Base-by-base conservation (phyloP, 2,113 vertebrate species). In the Formicarius rufipectus region DNA sequence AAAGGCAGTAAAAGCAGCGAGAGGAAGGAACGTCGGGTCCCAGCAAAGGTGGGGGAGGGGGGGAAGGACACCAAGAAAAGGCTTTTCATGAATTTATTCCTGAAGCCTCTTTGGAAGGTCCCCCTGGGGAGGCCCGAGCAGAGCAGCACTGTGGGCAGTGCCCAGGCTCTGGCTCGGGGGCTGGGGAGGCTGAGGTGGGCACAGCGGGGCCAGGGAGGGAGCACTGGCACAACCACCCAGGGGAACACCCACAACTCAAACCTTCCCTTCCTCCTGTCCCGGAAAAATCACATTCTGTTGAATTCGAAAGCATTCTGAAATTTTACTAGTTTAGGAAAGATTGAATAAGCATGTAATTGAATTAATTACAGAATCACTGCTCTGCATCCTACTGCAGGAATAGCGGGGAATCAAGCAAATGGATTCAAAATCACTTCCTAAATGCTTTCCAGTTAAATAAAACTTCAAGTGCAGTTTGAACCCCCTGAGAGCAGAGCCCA, bases 321-420 rank as follows among this genome's bases (percentile, higher is more conserved):
- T 97, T 97, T 95, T 96, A 96, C 93, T 96, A 96, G 96, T 97
- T 97, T 97, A 95, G 94, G 77, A 58, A 97, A 97, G 97, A 97
- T 90, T 95, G 97, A 96, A 97, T 95, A 97, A 97, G 95, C 97
- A 94, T 97, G 97, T 98, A 98, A 98, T 97, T 98, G 97, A 97
- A 98, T 98, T 98, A 98, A 98, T 98, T 98, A 98, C 96, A 96
- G 97, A 98, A 97, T 97, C 97, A 90, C 39, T 94, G 97, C 96
- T 97, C 97, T 93, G 95, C 92, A 97, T 97, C 96, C 95, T 94
- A 91, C 94, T 96, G 96, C 68, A 64, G 97, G 97, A 96, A 98
- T 22, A 94, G 95, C 95, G 95, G 68, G 82, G 90, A 95, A 97
- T 96, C 96, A 93, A 95, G 84, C 87, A 94, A 93, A 94, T 96